phyloP scores from a whole-genome alignment of 2,797 vertebrate genomes.

The Sardinella longiceps region DNA sequence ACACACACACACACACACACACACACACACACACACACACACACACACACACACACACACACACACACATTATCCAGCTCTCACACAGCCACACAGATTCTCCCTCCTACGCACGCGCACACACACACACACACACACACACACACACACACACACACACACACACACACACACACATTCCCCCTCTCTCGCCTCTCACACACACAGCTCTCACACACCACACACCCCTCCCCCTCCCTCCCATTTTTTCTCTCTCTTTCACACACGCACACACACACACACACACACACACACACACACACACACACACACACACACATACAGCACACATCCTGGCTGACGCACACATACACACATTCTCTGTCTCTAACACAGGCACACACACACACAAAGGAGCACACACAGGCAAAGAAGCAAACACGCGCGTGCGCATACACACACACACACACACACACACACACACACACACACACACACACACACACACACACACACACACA shows the following conservation, averaged over 20 bases:
- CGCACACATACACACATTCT: constrained; percentile 35
- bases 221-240: constrained; percentile 46
- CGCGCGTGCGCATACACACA: neutral
- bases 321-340: constrained; percentile 45
- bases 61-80: constrained; percentile 25
- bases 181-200: constrained; percentile 52
- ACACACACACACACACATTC: constrained; percentile 47
- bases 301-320: constrained; percentile 26
- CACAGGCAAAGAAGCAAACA: neutral
- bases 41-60: constrained; percentile 32
- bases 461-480: constrained; percentile 6
- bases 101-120: constrained; percentile 11
- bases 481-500: constrained; percentile 16
- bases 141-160: constrained; percentile 52
- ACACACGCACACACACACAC: constrained; percentile 46
- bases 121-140: constrained; percentile 28
- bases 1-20: constrained; percentile 47
- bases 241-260: constrained; percentile 53
- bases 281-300: constrained; percentile 34
- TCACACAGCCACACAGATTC: constrained; percentile 31
- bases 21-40: constrained; percentile 15
- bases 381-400: constrained; percentile 26
- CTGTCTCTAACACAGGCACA: constrained; percentile 25
- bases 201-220: constrained; percentile 46
- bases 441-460: neutral